These are phyloP conservation scores for Aricia artaxerxes DNA, from an alignment of 2,888 invertebrate genomes.

Conservation along the genomic window DNA sequence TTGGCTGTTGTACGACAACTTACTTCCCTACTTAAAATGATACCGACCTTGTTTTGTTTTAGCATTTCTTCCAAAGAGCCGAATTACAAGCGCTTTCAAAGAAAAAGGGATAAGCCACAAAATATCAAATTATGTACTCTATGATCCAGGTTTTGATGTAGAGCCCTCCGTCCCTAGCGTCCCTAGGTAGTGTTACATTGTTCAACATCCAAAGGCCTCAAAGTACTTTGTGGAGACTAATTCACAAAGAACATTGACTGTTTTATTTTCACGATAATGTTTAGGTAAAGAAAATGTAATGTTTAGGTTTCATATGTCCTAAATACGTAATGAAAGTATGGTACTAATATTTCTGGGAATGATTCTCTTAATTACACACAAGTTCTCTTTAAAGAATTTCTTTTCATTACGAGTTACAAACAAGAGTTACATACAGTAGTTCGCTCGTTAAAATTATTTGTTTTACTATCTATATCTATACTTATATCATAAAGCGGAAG, in stretches of 20 bases:
- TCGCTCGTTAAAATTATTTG: background rate
- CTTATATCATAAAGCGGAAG: too few species aligned
- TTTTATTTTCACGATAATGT: background rate
- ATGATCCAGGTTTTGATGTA: conserved; percentile 2
- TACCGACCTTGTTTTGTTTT: background rate
- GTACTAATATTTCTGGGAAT: too few species aligned
- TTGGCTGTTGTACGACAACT: background rate
- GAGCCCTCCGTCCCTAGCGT: background rate
- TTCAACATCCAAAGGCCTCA: background rate
- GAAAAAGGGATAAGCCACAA: background rate
- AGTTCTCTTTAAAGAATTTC: background rate
- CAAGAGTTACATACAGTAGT: background rate
- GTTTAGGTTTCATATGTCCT: too few species aligned
- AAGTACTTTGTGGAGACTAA: background rate
- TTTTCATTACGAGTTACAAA: background rate
- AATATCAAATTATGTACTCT: background rate
- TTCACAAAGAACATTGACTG: background rate
- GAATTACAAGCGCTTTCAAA: background rate
- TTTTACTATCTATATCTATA: background rate
- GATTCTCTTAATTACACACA: background rate
- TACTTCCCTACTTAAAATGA: background rate
- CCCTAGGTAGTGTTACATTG: background rate
- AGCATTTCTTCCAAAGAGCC: background rate
- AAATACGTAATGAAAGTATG: too few species aligned
- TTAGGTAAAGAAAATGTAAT: background rate